Conservation (phyloP, 2,797 vertebrate species). For the Gallinago solitaria region DNA sequence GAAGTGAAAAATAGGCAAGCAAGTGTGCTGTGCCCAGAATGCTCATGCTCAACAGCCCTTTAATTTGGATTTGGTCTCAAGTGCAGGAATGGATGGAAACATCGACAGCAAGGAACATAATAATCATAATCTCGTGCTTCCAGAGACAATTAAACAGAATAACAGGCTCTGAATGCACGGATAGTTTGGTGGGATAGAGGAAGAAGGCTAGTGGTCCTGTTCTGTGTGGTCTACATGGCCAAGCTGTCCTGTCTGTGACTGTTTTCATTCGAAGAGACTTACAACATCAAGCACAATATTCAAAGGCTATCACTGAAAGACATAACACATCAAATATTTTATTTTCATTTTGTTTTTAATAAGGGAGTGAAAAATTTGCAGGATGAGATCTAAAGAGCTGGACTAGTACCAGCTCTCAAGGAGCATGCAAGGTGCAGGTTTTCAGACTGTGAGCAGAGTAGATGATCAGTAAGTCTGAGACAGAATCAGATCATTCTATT, state of each 20-base stretch:
- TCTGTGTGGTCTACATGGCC: neutral
- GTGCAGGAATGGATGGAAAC: neutral
- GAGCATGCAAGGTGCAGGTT: neutral
- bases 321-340: neutral
- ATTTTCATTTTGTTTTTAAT: neutral
- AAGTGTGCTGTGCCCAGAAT: neutral
- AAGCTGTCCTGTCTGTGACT: neutral
- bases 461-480: neutral
- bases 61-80: neutral
- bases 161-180: neutral
- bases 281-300: neutral
- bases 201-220: neutral
- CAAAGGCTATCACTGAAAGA: neutral
- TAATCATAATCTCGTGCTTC: neutral
- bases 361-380: neutral
- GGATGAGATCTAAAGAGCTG: neutral
- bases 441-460: neutral
- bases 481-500: neutral
- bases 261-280: neutral
- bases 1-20: constrained; percentile 19
- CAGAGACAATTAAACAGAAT: neutral
- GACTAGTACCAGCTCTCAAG: neutral
- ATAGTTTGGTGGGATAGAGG: neutral
- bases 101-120: neutral
- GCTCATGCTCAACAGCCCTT: neutral